A percentile compares a stretch with the other conserved stretches of the same genome.
Evolutionary conservation across 2,888 invertebrate genomes (phyloP).

Genomic region (Encarsia formosa): DNA sequence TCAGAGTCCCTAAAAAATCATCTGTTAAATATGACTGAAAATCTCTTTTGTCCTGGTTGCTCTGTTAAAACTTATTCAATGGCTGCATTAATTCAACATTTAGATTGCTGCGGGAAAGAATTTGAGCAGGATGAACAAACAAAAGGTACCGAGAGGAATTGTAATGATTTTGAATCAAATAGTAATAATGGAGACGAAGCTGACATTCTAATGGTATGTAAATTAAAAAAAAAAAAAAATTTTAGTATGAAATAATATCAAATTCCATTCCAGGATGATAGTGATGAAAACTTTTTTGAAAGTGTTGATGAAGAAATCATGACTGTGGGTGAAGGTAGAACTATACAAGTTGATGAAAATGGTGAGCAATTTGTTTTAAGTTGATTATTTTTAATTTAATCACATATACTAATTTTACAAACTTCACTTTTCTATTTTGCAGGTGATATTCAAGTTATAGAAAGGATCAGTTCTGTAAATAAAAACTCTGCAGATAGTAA

Average conservation of each 20-base stretch:
- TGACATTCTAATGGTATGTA: slow-evolving; percentile 27
- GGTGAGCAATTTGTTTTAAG: too few relatives aligned
- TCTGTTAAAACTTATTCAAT: slow-evolving; percentile 56
- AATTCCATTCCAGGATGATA: slow-evolving; percentile 28
- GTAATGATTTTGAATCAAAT: slow-evolving; percentile 3
- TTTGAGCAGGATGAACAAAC: too few relatives aligned
- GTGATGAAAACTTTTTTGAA: slow-evolving; percentile 37
- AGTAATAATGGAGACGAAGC: slow-evolving; percentile 23
- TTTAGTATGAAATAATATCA: background rate
- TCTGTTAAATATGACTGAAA: slow-evolving; percentile 57
- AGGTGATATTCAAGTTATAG: slow-evolving; percentile 43
- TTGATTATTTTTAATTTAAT: too few relatives aligned
- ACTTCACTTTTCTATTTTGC: too few relatives aligned
- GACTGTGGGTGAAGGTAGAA: slow-evolving; percentile 40
- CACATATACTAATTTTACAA: too few relatives aligned
- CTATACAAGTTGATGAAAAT: slow-evolving; percentile 43
- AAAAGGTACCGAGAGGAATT: slow-evolving; percentile 11
- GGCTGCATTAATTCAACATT: slow-evolving; percentile 57
- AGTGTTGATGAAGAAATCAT: slow-evolving; percentile 42
- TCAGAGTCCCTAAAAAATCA: slow-evolving; percentile 55
- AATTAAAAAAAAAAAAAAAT: background rate
- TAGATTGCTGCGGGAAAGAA: slow-evolving; percentile 48
- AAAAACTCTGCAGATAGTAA: too few relatives aligned
- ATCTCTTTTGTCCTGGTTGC: slow-evolving; percentile 62
- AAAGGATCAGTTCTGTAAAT: slow-evolving; percentile 32